phyloP scores from a whole-genome alignment of 2,113 vertebrate species.

The Galeopterus variegatus region DNA sequence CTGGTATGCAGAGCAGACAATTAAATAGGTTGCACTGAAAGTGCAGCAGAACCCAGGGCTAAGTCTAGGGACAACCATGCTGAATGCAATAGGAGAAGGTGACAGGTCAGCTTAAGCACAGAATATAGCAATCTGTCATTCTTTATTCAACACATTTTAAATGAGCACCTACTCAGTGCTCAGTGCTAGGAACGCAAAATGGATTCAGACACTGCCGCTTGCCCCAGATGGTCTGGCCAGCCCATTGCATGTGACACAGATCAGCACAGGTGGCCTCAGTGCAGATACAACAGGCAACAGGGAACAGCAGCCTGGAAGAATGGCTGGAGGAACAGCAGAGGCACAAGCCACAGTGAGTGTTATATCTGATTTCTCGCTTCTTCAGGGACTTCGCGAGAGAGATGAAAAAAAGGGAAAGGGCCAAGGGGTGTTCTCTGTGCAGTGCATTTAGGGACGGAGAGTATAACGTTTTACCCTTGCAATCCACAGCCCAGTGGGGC shows the following conservation, averaged over 20 bases:
- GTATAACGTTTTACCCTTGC: not conserved
- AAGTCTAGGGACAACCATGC: not conserved
- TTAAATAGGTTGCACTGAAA: not conserved
- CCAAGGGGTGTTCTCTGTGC: not conserved
- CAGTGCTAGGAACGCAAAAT: not conserved
- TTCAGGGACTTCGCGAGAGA: not conserved
- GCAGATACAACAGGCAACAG: not conserved
- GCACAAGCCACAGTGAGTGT: not conserved
- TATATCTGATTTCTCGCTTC: not conserved
- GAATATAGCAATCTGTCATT: not conserved
- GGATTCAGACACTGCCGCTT: not conserved
- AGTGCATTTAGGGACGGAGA: not conserved
- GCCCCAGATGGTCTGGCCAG: not conserved
- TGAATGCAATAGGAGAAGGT: not conserved
- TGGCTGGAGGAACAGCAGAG: not conserved
- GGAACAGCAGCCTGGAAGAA: not conserved
- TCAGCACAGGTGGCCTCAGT: too few relatives aligned
- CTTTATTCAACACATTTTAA: not conserved
- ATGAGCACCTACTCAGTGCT: not conserved
- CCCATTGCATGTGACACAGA: not conserved
- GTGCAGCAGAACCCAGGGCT: not conserved
- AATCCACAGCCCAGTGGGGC: not conserved
- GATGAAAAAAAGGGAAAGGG: not conserved
- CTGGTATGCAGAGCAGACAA: not conserved
- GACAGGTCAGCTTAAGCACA: not conserved